Evolutionary conservation across 1,140 invertebrate species (phyloP), one percentile per base, ranked within the genome.

Genomic region (Lanistes nyassanus): DNA sequence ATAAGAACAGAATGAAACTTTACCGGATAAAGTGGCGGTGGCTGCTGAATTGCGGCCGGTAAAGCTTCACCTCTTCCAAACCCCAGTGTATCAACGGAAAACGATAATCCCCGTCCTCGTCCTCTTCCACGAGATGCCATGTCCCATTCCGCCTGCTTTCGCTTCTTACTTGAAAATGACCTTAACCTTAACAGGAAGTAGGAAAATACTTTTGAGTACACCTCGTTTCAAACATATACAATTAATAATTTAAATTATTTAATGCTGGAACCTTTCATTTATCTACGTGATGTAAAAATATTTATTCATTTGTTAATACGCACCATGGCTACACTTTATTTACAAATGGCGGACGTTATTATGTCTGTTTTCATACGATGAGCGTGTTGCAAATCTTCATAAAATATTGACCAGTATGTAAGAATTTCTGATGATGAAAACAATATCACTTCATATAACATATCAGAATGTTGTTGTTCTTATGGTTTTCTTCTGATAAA

Each of bases 11-110:
- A 36, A 62, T 29, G 34, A 36, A 73, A 37, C 42, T 79, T 82
- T 75, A 87, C 91, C 21, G 94, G 94, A 90, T 92, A 95, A 39
- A 92, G 88, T 55, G 92, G 91, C 13, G 94, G 93, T 64, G 94
- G 94, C 79, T 93, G 91, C 2, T 92, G 87, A 26, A 92, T 90
- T 53, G 92, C 90, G 3, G 91, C 90, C 31, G 92, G 91, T 26
- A 92, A 80, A 34, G 90, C 81, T 80, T 95, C 94, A 71, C 91
- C 92, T 73, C 90, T 90, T 2, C 89, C 85, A 72, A 93, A 90
- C 3, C 93, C 93, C 64, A 92, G 83, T 75, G 92, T 91, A 81
- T 94, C 93, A 3, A 91, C 87, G 65, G 89, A 92, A 69, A 94
- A 92, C 0, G 92, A 91, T 80, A 92, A 90, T n/a, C 79, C 83